A percentile compares a stretch with the other conserved stretches of the same genome.
phyloP scores from a whole-genome alignment of 1,140 invertebrate genomes.

The Spodoptera litura region DNA sequence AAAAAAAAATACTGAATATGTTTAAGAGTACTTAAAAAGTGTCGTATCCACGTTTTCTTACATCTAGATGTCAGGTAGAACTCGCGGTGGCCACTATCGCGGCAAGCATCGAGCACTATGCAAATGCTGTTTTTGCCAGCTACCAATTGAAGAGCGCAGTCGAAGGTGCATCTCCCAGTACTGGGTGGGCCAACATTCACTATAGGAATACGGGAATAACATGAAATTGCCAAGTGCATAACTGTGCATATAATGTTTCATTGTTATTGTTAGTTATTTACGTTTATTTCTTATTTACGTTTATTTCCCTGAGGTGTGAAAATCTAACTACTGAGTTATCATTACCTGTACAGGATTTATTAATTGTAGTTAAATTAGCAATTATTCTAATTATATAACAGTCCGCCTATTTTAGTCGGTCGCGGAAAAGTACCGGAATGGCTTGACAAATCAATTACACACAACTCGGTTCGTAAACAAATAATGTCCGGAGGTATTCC shows the following conservation, averaged over 20 bases:
- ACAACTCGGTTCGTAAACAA: background rate
- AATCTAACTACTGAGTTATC: background rate
- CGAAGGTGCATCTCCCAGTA: slow-evolving; percentile 60
- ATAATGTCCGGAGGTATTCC: background rate
- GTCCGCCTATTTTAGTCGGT: background rate
- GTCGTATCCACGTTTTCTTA: slow-evolving; percentile 66
- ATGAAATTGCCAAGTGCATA: slow-evolving; percentile 39
- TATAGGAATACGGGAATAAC: slow-evolving; percentile 48
- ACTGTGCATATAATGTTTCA: slow-evolving; percentile 13
- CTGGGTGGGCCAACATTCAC: slow-evolving; percentile 71
- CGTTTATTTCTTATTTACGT: background rate
- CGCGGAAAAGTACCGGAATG: background rate
- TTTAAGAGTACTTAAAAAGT: slow-evolving; percentile 8
- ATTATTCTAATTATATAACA: background rate
- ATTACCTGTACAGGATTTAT: background rate
- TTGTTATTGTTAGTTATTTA: background rate
- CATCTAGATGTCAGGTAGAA: slow-evolving; percentile 50
- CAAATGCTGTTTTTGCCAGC: slow-evolving; percentile 84
- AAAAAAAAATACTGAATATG: background rate
- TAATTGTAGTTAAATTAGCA: too few relatives aligned
- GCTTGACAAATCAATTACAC: slow-evolving; percentile 12
- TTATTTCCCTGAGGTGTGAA: background rate
- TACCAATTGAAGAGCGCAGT: slow-evolving; percentile 76
- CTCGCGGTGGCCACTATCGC: slow-evolving; percentile 74
- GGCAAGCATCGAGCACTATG: slow-evolving; percentile 77